Evolutionary conservation across 2,888 invertebrate species (phyloP).

Genomic region (Agriotes lineatus): DNA sequence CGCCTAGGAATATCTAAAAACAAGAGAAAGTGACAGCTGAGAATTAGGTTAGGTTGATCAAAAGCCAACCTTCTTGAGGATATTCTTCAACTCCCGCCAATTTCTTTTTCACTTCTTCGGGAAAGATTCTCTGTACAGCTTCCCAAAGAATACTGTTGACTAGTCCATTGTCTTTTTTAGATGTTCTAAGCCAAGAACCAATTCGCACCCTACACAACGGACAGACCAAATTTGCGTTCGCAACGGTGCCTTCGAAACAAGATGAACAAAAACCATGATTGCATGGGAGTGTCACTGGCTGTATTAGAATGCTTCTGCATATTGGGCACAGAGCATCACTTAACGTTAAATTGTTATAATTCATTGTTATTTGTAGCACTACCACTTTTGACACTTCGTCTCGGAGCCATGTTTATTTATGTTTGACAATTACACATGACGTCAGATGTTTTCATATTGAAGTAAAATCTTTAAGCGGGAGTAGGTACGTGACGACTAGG

Average conservation of each 20-base stretch:
- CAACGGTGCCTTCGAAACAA: conserved; percentile 83
- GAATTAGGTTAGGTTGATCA: conserved; percentile 53
- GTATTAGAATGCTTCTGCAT: conserved; percentile 83
- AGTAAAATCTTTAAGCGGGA: no score
- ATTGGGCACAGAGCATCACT: conserved; percentile 76
- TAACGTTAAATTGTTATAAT: conserved; percentile 59
- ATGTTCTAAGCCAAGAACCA: conserved; percentile 82
- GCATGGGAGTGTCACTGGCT: conserved; percentile 88
- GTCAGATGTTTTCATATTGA: no score
- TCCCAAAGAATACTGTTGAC: conserved; percentile 78
- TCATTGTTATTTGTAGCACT: conserved; percentile 48
- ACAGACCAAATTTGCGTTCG: conserved; percentile 83
- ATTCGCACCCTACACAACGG: conserved; percentile 85
- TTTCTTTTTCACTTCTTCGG: conserved; percentile 74
- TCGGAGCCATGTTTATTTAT: conserved; percentile 50
- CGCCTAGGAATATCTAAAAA: conserved; percentile 47
- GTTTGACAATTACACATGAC: conserved; percentile 34
- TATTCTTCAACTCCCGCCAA: conserved; percentile 72
- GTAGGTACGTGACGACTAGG: no score
- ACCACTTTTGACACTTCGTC: conserved; percentile 47
- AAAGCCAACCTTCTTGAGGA: conserved; percentile 72
- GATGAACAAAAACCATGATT: conserved; percentile 81
- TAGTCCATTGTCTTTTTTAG: conserved; percentile 78
- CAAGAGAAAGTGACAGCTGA: conserved; percentile 53
- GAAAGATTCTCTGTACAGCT: conserved; percentile 75